phyloP scores from a whole-genome alignment of 1,140 invertebrate genomes.

The Ylistrum balloti region DNA sequence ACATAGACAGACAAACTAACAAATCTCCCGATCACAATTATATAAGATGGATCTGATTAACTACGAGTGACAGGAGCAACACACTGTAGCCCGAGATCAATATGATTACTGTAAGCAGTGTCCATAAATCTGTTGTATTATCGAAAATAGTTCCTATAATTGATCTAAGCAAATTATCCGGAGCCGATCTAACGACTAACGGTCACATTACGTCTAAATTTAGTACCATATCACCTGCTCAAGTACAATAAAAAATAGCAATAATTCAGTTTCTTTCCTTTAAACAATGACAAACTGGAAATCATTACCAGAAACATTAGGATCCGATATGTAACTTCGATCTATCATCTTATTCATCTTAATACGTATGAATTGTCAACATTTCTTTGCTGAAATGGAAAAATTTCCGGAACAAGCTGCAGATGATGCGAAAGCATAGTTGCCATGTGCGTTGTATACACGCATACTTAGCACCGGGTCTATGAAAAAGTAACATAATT shows the following conservation, averaged over 20 bases:
- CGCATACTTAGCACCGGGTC: not conserved
- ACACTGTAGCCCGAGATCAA: too few species aligned
- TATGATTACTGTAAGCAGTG: not conserved
- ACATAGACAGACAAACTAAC: too few species aligned
- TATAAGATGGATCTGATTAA: too few species aligned
- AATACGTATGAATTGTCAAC: not conserved
- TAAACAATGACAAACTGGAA: not conserved
- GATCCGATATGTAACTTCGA: not conserved
- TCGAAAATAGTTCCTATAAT: constrained; percentile 28
- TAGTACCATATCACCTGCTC: not conserved
- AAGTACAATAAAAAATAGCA: not conserved
- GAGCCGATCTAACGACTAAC: not conserved
- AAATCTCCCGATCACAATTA: too few species aligned
- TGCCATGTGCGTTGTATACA: too few species aligned
- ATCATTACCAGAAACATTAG: not conserved
- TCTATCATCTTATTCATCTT: constrained; percentile 7
- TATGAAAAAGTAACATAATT: not conserved
- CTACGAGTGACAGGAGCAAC: too few species aligned
- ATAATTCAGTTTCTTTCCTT: not conserved
- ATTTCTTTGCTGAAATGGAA: not conserved
- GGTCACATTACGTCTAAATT: not conserved
- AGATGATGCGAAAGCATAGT: not conserved
- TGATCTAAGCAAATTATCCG: constrained; percentile 27
- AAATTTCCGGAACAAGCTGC: not conserved
- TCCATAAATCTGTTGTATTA: not conserved